Percentiles rank a stretch among this genome's conserved stretches.
Evolutionary conservation across 2,797 vertebrate species (phyloP).

Genomic region (Otolemur crassicaudatus): DNA sequence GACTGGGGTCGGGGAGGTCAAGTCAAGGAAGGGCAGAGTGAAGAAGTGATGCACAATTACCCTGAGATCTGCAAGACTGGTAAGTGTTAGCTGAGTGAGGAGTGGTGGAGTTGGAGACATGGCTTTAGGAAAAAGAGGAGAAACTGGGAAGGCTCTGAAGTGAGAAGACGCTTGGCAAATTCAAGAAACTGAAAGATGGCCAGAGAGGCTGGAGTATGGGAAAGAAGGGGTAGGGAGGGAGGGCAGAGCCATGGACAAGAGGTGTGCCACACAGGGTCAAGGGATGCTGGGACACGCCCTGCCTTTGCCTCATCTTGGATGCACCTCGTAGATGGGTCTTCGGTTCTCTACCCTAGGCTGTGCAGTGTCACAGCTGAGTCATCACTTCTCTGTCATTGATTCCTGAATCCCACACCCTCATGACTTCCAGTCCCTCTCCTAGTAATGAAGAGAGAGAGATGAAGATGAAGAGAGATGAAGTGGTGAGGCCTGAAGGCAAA

Average conservation of each 20-base stretch:
- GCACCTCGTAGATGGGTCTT: not conserved
- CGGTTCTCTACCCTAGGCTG: not conserved
- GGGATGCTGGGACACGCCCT: not conserved
- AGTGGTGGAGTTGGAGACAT: not conserved
- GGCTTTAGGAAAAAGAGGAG: slow-evolving; percentile 29
- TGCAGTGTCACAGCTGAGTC: not conserved
- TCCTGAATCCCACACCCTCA: not conserved
- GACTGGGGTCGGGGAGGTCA: not conserved
- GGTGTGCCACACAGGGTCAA: not conserved
- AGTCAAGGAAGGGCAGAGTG: not conserved
- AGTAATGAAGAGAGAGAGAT: not conserved
- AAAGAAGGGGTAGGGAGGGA: not conserved
- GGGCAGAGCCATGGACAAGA: not conserved
- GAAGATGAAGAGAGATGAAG: not conserved
- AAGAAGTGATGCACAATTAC: slow-evolving; percentile 53
- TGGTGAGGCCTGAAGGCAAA: not conserved
- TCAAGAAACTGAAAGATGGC: slow-evolving; percentile 18
- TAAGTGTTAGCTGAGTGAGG: not conserved
- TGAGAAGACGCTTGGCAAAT: not conserved
- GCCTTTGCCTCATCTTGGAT: not conserved
- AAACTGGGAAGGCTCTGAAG: not conserved
- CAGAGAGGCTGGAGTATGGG: not conserved
- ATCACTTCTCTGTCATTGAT: not conserved
- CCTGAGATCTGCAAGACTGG: slow-evolving; percentile 47
- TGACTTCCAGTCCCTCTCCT: not conserved